Evolutionary conservation across 2,113 vertebrate genomes (phyloP), one percentile per base, ranked within the genome.

Genomic region (Campylorhamphus procurvoides): DNA sequence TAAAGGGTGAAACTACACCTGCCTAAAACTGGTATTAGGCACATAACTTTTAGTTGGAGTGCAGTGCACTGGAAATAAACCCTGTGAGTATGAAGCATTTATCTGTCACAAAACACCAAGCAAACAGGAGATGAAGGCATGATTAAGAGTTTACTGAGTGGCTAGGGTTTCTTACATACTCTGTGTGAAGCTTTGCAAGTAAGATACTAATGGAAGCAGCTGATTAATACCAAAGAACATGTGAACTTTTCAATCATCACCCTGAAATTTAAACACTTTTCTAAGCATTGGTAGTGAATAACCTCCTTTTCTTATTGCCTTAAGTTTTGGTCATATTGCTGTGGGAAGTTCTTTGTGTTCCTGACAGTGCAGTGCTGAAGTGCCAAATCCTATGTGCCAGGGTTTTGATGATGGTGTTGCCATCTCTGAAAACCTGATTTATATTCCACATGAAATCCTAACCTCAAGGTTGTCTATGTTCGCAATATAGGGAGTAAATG

Each of bases 271-370:
- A 67, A 25, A 66, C 28, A 74, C 60, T 85, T 63, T 82, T 62
- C 42, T 31, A 82, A 88, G 49, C 23, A 39, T 44, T 79, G 46
- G 24, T 59, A 22, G 58, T 76, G 68, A 89, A 86, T 60, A 71
- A 84, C 80, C 47, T 82, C 76, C 59, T 87, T 56, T 92, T 94
- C 58, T 63, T 75, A 68, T 87, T 85, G 73, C 33, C 55, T 79
- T 77, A 56, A 37, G n/a, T 84, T 97, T 78, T 90, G 76, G 7
- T 56, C 28, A 29, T 56, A 87, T 89, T 76, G 53, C 58, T 84
- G 64, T 90, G 68, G 87, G 62, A 93, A 94, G 6, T 25, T 72
- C 49, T 92, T 55, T 83, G n/a, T 81, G 58, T 87, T 86, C 89
- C 37, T 86, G 55, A 83, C 23, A 58, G 53, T 35, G 25, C 37